These are phyloP conservation scores for Homalodisca vitripennis DNA, from an alignment of 1,140 invertebrate species.

Conservation along the genomic window DNA sequence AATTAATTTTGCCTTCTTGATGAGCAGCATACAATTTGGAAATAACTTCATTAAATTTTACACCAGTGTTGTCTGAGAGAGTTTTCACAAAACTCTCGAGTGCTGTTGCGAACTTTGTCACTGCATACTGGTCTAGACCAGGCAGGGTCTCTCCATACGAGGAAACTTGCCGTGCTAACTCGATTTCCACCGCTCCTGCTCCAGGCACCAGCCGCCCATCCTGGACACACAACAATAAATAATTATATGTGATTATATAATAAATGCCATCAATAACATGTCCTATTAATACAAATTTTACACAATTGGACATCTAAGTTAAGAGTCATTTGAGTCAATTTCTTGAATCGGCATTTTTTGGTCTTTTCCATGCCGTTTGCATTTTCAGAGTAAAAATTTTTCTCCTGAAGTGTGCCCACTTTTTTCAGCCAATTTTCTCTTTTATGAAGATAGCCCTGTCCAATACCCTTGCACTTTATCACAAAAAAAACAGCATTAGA, in stretches of 20 bases:
- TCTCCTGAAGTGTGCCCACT: too few species aligned
- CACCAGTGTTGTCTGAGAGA: slow-evolving; percentile 92
- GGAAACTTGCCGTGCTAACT: slow-evolving; percentile 83
- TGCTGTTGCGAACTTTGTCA: slow-evolving; percentile 91
- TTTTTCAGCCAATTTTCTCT: too few species aligned
- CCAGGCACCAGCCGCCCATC: slow-evolving; percentile 85
- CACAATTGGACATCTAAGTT: too few species aligned
- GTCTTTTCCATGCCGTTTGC: too few species aligned
- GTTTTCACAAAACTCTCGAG: slow-evolving; percentile 90
- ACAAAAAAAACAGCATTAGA: too few species aligned
- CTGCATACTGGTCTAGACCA: slow-evolving; percentile 96
- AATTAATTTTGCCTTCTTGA: slow-evolving; percentile 78
- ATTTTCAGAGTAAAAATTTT: too few species aligned
- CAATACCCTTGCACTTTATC: too few species aligned
- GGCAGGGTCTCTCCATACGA: slow-evolving; percentile 88
- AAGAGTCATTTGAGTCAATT: too few species aligned
- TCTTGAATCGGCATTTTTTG: too few species aligned
- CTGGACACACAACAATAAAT: slow-evolving; percentile 44
- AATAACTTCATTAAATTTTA: slow-evolving; percentile 83
- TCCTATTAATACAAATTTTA: too few species aligned
- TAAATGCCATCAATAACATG: too few species aligned
- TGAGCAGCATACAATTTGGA: slow-evolving; percentile 91
- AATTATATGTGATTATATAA: slow-evolving; percentile 26
- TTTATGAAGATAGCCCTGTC: too few species aligned
- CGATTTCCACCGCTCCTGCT: slow-evolving; percentile 93